phyloP scores from a whole-genome alignment of 2,797 vertebrate genomes.

The Sarcoramphus papa region DNA sequence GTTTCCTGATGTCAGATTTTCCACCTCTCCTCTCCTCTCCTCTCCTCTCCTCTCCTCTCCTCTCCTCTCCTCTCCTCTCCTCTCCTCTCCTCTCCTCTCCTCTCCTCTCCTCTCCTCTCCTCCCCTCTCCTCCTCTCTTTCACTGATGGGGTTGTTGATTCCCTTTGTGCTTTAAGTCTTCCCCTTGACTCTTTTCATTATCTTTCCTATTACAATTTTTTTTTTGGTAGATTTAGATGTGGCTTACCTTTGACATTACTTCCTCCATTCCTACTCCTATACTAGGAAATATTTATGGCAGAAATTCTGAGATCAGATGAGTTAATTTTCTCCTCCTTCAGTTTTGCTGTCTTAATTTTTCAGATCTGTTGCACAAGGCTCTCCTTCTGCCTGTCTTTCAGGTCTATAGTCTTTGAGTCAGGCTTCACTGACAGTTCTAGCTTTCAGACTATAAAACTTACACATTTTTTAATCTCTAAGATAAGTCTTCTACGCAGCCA shows the following conservation, averaged over 20 bases:
- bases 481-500: not conserved
- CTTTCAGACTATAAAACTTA: not conserved
- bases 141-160: not conserved
- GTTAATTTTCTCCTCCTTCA: not conserved
- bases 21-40: not conserved
- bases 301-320: not conserved
- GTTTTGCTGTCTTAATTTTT: not conserved
- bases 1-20: not conserved
- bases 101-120: not conserved
- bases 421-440: not conserved
- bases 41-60: not conserved
- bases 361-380: not conserved
- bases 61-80: not conserved
- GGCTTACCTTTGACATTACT: not conserved
- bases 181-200: not conserved
- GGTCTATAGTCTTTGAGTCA: not conserved
- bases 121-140: not conserved
- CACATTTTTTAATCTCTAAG: not conserved
- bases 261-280: not conserved
- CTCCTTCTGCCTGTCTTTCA: not conserved
- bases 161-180: not conserved
- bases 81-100: not conserved
- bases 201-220: not conserved
- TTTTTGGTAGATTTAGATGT: not conserved
- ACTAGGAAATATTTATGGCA: not conserved